Percentiles rank a stretch among this genome's conserved stretches.
Evolutionary conservation across 2,797 vertebrate species (phyloP).

Genomic region (Eidolon dupreanum): DNA sequence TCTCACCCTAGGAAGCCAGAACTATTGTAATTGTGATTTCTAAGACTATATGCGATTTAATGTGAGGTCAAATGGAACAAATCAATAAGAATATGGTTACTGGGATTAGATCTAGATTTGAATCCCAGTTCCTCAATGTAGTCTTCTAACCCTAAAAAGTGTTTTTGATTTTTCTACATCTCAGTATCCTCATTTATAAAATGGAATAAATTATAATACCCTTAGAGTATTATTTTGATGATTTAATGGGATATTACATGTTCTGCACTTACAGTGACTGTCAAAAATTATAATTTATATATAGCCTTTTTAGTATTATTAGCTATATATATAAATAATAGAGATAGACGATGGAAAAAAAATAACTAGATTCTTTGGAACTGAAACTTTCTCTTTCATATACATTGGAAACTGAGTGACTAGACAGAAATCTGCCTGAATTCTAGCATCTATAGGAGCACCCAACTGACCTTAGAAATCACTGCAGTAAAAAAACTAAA

Average conservation of each 20-base stretch:
- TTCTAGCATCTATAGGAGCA: not conserved
- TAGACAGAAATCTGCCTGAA: not conserved
- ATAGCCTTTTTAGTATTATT: not conserved
- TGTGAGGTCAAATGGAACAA: not conserved
- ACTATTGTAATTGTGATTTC: not conserved
- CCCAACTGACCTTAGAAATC: constrained; percentile 2
- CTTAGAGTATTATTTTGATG: not conserved
- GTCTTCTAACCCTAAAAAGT: not conserved
- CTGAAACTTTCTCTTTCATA: not conserved
- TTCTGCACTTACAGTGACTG: not conserved
- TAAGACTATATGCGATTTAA: not conserved
- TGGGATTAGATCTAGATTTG: not conserved
- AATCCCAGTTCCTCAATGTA: not conserved
- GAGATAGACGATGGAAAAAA: not conserved
- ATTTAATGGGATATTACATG: not conserved
- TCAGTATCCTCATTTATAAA: not conserved
- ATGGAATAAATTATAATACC: not conserved
- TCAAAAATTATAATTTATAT: not conserved
- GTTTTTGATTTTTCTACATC: not conserved
- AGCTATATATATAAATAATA: not conserved
- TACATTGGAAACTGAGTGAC: not conserved
- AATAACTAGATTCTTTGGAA: not conserved
- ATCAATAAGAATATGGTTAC: not conserved
- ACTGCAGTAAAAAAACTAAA: not conserved
- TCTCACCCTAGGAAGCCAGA: not conserved